Conservation (phyloP, 2,113 vertebrate genomes). For the Fulmarus glacialis region DNA sequence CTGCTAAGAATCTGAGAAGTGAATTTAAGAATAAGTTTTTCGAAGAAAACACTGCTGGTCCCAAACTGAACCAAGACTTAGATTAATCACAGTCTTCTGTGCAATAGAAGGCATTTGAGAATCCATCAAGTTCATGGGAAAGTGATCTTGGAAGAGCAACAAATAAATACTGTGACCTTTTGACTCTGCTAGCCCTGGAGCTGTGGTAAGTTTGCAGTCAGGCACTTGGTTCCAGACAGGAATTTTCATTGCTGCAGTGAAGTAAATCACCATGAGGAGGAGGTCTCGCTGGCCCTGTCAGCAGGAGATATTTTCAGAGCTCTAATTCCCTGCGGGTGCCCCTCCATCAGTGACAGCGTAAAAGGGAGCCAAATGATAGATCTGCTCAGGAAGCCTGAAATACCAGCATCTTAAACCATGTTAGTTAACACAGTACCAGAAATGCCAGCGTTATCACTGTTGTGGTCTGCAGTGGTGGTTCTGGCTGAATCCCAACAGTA, state of each 20-base stretch:
- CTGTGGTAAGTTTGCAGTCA: conserved; percentile 59
- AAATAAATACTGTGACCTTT: conserved; percentile 70
- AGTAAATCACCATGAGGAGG: conserved; percentile 53
- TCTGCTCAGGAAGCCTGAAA: neutral
- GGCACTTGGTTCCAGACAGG: conserved; percentile 57
- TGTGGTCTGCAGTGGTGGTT: neutral
- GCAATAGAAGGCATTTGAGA: conserved; percentile 36
- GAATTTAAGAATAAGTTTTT: neutral
- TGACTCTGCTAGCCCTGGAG: conserved; percentile 47
- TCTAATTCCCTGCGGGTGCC: neutral
- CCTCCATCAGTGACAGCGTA: neutral
- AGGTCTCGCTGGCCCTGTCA: neutral
- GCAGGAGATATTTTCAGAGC: conserved; percentile 3
- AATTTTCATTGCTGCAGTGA: conserved; percentile 54
- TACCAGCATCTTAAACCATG: neutral
- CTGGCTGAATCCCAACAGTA: neutral
- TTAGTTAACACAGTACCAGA: neutral
- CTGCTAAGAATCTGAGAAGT: neutral
- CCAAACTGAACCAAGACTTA: conserved; percentile 21
- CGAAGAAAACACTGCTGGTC: neutral
- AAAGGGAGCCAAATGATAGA: neutral
- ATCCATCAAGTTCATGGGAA: conserved; percentile 71
- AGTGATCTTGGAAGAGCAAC: conserved; percentile 63
- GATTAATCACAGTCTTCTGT: conserved; percentile 44
- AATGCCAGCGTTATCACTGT: neutral